A percentile compares a stretch with the other conserved stretches of the same genome.
These are phyloP conservation scores for Rhinichthys osculus DNA, from an alignment of 2,797 vertebrate species.

Conservation along the genomic window DNA sequence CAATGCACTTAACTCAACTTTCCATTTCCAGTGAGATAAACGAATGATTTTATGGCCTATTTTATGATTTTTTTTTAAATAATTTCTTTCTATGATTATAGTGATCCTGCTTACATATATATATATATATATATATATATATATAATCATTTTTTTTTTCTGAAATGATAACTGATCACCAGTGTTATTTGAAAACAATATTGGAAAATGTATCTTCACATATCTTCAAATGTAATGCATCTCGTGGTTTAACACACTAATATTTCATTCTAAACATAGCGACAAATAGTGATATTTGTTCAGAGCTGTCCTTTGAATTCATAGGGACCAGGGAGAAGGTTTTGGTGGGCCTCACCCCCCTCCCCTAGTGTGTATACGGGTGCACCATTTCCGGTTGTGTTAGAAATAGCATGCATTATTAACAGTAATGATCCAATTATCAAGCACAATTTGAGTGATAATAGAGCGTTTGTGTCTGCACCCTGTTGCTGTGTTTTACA, in stretches of 20 bases:
- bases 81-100: too few species aligned
- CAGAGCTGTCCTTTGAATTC: not conserved
- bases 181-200: not conserved
- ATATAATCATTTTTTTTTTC: too few species aligned
- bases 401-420: slow-evolving; percentile 17
- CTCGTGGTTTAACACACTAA: not conserved
- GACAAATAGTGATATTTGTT: not conserved
- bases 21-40: not conserved
- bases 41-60: not conserved
- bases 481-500: slow-evolving; percentile 31
- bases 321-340: not conserved
- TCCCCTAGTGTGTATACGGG: not conserved
- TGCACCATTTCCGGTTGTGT: not conserved
- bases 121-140: too few species aligned
- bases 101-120: not conserved
- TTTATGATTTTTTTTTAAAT: not conserved
- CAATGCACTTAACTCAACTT: not conserved
- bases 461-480: slow-evolving; percentile 15
- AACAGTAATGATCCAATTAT: slow-evolving; percentile 45
- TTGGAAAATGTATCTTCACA: not conserved
- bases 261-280: not conserved
- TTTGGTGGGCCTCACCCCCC: not conserved
- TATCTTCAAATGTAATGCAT: not conserved
- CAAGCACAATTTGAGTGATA: slow-evolving; percentile 24
- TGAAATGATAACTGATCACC: not conserved